Base-by-base conservation (phyloP, 2,113 vertebrate genomes). In the Callithrix jacchus region DNA sequence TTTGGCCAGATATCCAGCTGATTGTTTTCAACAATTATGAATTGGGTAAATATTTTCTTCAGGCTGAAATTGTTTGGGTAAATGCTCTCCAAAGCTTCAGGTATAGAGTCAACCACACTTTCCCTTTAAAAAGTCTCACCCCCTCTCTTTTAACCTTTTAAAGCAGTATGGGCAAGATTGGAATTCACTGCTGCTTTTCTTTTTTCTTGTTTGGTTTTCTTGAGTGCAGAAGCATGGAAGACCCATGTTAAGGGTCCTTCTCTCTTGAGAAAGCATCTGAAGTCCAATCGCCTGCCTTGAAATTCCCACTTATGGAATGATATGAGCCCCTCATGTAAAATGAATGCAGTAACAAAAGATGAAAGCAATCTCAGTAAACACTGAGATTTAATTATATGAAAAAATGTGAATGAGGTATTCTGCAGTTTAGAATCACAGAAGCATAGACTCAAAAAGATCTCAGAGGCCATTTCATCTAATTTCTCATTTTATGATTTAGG, bases 41-140 rank as follows among this genome's bases (percentile, higher is more conserved):
- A 80, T 20, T 52, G 32, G 14, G 25, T 92, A 92, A 94, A 85
- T 91, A 92, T 94, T 92, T 92, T 93, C 86, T 73, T 49, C 68
- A 76, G 54, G 47, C 45, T 95, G 79, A 91, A 94, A 77, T 80
- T 92, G 79, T 82, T 83, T 77, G 37, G 45, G 37, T 58, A 45
- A 87, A 89, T 47, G 30, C 7, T 90, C 45, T 90, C n/a, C 52
- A 87, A 89, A 86, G 30, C 35, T 17, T 58, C 16, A 52, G 76
- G 35, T 47, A 30, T 3, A 71, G 37, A 20, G 70, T 45, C 25
- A 70, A 89, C 32, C 25, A n/a, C 8, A 77, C 66, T 8, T 35
- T 35, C 3, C 58, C 95, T 94, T 74, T 20, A 54, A 66, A 90
- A 88, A 8, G 23, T 40, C n/a, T 96, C 61, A 89, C 21, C 21